These are phyloP conservation scores for Lipotes vexillifer DNA, from an alignment of 2,113 vertebrate species.

Conservation along the genomic window DNA sequence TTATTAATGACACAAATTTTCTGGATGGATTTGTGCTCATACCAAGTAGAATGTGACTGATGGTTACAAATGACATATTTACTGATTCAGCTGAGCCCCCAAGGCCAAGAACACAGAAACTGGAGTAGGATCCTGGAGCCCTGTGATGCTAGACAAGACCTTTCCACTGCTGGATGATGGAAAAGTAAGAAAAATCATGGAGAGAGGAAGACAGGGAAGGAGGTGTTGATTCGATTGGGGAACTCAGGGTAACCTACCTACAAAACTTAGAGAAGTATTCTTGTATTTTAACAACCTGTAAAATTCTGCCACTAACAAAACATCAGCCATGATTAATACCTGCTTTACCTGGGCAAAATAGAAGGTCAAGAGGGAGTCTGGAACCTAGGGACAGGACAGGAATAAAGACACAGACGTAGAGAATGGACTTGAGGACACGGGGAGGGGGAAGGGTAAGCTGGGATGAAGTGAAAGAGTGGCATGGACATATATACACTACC, in stretches of 20 bases:
- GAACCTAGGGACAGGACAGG: too few species aligned
- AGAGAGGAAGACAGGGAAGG: not conserved
- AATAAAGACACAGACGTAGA: too few species aligned
- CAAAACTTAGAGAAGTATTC: not conserved
- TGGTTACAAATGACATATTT: not conserved
- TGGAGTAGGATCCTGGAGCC: not conserved
- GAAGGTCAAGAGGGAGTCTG: not conserved
- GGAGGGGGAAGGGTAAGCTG: too few species aligned
- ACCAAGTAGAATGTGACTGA: not conserved
- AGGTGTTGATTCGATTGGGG: not conserved
- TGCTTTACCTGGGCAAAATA: not conserved
- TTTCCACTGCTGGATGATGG: not conserved
- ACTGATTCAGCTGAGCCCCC: not conserved
- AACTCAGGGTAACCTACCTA: not conserved
- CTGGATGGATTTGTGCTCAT: not conserved
- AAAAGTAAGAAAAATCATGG: not conserved
- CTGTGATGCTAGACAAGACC: not conserved
- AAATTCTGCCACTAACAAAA: not conserved
- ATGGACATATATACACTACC: too few species aligned
- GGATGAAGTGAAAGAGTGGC: too few species aligned
- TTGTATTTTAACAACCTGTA: not conserved
- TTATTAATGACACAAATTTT: not conserved
- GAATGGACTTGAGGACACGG: too few species aligned
- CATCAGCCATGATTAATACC: not conserved
- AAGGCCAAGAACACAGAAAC: not conserved